Conservation (phyloP, 2,113 vertebrate species). For the Sterna hirundo region DNA sequence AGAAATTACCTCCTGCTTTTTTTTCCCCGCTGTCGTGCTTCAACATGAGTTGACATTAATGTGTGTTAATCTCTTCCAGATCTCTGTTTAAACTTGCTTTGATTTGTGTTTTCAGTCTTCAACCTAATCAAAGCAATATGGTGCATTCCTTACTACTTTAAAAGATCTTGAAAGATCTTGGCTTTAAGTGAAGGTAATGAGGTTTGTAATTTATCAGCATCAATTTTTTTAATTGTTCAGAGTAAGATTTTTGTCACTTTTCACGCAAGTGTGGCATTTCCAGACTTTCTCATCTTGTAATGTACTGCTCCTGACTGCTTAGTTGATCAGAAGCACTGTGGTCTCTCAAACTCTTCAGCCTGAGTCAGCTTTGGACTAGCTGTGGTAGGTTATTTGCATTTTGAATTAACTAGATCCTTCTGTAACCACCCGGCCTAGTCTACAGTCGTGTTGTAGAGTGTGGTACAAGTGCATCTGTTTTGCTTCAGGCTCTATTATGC, state of each 20-base stretch:
- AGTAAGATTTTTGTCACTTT: not conserved
- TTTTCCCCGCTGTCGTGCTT: not conserved
- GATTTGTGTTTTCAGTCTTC: slow-evolving; percentile 13
- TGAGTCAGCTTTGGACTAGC: not conserved
- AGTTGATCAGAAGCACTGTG: not conserved
- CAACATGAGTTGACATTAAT: not conserved
- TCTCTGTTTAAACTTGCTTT: slow-evolving; percentile 45
- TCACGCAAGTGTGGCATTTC: not conserved
- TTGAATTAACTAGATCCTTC: not conserved
- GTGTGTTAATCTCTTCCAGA: slow-evolving; percentile 29
- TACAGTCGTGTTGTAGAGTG: not conserved
- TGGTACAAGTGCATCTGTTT: not conserved
- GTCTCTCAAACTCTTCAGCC: not conserved
- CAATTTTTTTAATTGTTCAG: not conserved
- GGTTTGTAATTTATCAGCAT: not conserved
- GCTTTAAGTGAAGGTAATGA: not conserved
- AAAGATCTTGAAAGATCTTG: not conserved
- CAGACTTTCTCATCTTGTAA: not conserved
- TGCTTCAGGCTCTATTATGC: not conserved
- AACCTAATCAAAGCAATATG: slow-evolving; percentile 16
- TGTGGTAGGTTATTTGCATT: slow-evolving; percentile 7
- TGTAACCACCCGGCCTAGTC: not conserved
- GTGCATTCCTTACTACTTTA: not conserved
- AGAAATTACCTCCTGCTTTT: slow-evolving; percentile 23
- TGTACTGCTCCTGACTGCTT: not conserved